These are phyloP conservation scores for Anarhynchus alexandrinus DNA, from an alignment of 2,113 vertebrate species.

Conservation along the genomic window DNA sequence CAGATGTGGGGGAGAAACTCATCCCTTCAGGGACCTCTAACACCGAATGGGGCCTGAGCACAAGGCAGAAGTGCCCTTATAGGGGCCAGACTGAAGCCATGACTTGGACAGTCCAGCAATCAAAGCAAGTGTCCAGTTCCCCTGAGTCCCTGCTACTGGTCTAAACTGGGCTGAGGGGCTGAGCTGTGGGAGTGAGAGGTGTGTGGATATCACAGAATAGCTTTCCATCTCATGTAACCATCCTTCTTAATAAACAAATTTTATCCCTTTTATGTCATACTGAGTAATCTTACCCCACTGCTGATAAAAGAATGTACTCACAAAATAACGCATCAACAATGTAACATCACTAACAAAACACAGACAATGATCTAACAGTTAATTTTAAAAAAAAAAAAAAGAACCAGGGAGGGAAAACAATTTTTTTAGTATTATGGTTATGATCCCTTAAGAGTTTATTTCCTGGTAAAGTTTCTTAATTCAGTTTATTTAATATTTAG, in stretches of 20 bases:
- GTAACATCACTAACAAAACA: neutral
- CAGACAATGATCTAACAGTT: neutral
- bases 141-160: neutral
- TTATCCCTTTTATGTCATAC: neutral
- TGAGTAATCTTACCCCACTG: neutral
- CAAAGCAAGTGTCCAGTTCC: neutral
- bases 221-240: neutral
- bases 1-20: neutral
- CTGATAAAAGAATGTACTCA: neutral
- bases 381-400: too few species aligned
- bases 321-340: neutral
- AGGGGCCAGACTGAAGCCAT: neutral
- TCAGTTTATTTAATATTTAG: neutral
- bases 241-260: neutral
- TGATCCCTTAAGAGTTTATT: neutral
- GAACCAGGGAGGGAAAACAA: neutral
- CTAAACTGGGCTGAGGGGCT: neutral
- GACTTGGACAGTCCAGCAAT: neutral
- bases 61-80: neutral
- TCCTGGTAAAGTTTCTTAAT: neutral
- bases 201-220: neutral
- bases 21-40: neutral
- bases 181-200: accelerated
- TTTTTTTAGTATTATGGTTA: neutral
- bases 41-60: accelerated